Conservation (phyloP, 2,888 invertebrate genomes). For the Apamea crenata region DNA sequence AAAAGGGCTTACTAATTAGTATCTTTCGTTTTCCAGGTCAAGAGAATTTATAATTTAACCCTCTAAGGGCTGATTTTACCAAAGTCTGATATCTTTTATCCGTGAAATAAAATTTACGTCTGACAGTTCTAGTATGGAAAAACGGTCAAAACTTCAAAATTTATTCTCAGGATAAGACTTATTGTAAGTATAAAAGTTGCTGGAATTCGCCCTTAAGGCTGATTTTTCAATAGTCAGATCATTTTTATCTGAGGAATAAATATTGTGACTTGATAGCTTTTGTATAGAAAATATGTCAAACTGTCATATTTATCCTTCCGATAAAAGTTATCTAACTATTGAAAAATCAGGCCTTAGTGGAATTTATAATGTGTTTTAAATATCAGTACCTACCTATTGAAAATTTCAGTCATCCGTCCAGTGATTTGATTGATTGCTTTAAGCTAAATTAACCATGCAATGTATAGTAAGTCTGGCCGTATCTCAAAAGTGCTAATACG, state of each 20-base stretch:
- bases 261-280: too few species aligned
- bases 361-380: background rate
- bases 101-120: background rate
- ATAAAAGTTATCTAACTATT: too few species aligned
- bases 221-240: too few species aligned
- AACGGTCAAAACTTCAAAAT: background rate
- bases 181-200: too few species aligned
- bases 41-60: background rate
- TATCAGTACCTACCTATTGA: background rate
- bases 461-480: background rate
- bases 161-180: background rate
- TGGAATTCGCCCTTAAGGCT: too few species aligned
- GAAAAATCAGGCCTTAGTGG: too few species aligned
- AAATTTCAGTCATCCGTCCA: background rate
- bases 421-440: background rate
- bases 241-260: too few species aligned
- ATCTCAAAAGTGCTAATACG: background rate
- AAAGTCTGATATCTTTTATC: background rate
- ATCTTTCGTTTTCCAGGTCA: slow-evolving; percentile 11
- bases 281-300: too few species aligned
- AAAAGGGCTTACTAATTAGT: slow-evolving; percentile 23
- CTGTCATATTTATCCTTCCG: too few species aligned
- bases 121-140: background rate
- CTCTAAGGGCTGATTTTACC: background rate
- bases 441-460: background rate